phyloP scores from a whole-genome alignment of 2,797 vertebrate genomes.

The Salmo trutta region DNA sequence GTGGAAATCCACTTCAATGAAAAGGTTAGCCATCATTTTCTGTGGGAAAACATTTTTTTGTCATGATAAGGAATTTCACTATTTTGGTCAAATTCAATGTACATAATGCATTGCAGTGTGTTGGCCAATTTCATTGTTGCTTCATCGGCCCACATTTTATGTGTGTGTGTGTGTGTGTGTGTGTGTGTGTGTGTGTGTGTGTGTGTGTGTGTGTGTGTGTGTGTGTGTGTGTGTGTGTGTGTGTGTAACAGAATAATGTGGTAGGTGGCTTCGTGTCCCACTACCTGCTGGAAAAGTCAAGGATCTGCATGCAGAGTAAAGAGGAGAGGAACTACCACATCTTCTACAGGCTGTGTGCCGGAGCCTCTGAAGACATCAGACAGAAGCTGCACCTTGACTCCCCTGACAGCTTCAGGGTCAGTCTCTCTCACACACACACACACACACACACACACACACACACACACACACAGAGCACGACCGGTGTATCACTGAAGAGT shows the following conservation, averaged over 20 bases:
- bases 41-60: not conserved
- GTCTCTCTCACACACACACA: conserved; percentile 51
- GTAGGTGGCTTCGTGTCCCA: conserved; percentile 98
- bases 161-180: not conserved
- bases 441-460: not conserved
- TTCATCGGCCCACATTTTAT: not conserved
- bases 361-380: conserved; percentile 93
- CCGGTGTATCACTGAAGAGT: too few relatives aligned
- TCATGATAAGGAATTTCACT: too few relatives aligned
- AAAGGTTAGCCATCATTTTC: conserved; percentile 79
- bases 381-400: conserved; percentile 91
- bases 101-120: not conserved
- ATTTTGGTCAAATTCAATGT: not conserved
- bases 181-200: not conserved
- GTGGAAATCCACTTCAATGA: conserved; percentile 99
- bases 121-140: not conserved
- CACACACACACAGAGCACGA: not conserved
- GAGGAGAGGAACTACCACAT: conserved; percentile 99
- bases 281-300: conserved; percentile 97
- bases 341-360: conserved; percentile 96
- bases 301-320: conserved; percentile 96
- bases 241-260: conserved; percentile 82
- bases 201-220: not conserved
- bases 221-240: conserved; percentile 5
- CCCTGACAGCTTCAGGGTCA: conserved; percentile 93